These are phyloP conservation scores for Myrmecobius fasciatus DNA, from an alignment of 2,113 vertebrate genomes.

Conservation along the genomic window DNA sequence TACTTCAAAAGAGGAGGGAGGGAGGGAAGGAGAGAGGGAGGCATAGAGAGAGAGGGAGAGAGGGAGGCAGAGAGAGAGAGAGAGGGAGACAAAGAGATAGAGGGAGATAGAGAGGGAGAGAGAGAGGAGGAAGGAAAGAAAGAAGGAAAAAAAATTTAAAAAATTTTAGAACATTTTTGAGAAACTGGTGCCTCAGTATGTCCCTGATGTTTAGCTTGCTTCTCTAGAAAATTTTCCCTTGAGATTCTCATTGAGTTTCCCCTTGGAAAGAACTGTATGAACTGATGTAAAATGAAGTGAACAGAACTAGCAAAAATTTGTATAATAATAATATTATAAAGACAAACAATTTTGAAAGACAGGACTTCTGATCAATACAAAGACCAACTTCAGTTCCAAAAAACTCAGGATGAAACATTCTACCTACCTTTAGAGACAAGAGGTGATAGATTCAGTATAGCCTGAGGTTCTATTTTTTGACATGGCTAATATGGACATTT, in stretches of 20 bases:
- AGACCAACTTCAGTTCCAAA: not conserved
- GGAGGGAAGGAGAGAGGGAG: no score
- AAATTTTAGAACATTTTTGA: not conserved
- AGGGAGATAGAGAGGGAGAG: no score
- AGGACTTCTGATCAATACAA: not conserved
- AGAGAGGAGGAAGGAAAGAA: no score
- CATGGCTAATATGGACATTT: not conserved
- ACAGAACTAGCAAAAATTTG: not conserved
- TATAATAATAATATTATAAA: not conserved
- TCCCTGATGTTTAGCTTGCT: not conserved
- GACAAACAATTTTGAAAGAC: not conserved
- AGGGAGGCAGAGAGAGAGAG: no score
- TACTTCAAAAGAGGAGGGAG: no score
- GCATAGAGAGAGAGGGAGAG: no score
- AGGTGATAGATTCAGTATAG: not conserved
- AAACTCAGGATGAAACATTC: not conserved
- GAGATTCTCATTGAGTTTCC: not conserved
- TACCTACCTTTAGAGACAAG: not conserved
- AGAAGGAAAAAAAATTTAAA: no score
- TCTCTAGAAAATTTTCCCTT: not conserved
- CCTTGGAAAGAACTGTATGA: not conserved
- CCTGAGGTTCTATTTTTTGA: not conserved
- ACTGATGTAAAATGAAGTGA: not conserved
- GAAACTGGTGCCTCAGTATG: not conserved
- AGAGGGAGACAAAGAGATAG: no score